Evolutionary conservation across 2,888 invertebrate genomes (phyloP), one percentile per base, ranked within the genome.

Genomic region (Parthenolecanium corni): DNA sequence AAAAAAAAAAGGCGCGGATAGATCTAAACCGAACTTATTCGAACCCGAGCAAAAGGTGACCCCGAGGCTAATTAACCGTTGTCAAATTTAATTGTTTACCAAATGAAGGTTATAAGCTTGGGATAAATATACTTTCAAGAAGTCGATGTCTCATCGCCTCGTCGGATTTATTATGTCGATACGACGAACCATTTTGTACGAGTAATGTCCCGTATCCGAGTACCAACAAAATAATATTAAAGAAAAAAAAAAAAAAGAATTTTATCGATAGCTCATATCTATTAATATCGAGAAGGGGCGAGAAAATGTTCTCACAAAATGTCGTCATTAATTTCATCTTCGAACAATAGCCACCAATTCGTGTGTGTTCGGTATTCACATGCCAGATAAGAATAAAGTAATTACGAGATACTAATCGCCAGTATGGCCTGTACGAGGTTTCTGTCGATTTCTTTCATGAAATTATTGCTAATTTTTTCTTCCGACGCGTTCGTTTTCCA

Each of bases 51-150:
- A 49, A 49, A 49, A 49, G 47, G 52, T 62, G 62, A 62, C 63
- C 54, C 44, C 63, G 46, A 63, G 63, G 53, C 63, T 63, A 63
- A 63, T 63, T 63, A 63, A 63, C 46, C 31, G 63, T 53, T 63
- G 63, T 63, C 63, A 36, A 36, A 63, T 24, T 53, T 63, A 63
- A 63, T 63, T 63, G 63, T 63, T 63, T 63, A 63, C 63, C 52
- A 5, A 49, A 31, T 25, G 52, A 62, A 62, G 52, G 62, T 52
- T 62, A 58, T 21, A n/a, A 57, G 20, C 23, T 11, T 21, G 23
- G 14, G 14, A 49, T 49, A 23, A 9, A 49, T 21, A 49, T 9
- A 9, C 9, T 14, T n/a, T n/a, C n/a, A 16, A 4, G 18, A 12
- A 42, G 25, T 20, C 54, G 54, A 54, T 40, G 52, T 31, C 52